Base-by-base conservation (phyloP, 2,113 vertebrate genomes). In the Protomyctophum bolini region DNA sequence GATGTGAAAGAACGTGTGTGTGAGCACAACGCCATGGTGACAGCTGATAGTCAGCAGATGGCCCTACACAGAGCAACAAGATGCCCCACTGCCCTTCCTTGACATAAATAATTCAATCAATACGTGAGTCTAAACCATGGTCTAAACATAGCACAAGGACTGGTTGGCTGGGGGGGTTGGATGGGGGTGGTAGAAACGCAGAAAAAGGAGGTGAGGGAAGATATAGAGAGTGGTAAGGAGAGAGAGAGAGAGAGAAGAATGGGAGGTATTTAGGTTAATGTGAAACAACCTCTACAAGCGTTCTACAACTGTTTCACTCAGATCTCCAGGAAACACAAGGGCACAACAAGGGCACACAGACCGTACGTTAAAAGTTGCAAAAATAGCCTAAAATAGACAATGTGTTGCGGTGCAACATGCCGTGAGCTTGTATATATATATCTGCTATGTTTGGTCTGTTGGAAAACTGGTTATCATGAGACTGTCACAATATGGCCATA, bases 51-150 rank as follows among this genome's bases (percentile, higher is more conserved):
- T 14, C 61, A 49, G 14, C 67, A 55, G 68, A 62, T 61, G 10
- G 67, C 8, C 11, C 52, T 52, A 68, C 46, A 73, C 57, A 70
- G 65, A 81, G 68, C 68, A 84, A 49, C 68, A 62, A 28, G 66
- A 63, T 12, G 59, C 58, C 60, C 47, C 55, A 50, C 69, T 79
- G 70, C 75, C 81, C 86, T 86, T 83, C 52, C 11, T 62, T 51
- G 48, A 73, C 73, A 91, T 92, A 60, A 90, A 92, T 91, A 73
- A 91, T 90, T 88, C 70, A 91, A 77, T 82, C 83, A 68, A 80
- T 77, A 84, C 33, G 33, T 2, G 33, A 6, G 60, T 68, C 77
- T 74, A 82, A 66, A 80, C 84, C 81, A 68, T 50, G 58, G 54
- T 82, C 79, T 81, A 74, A 76, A 85, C 62, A 63, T 59, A 83